phyloP scores from a whole-genome alignment of 2,888 invertebrate genomes.

The Neoitamus cyanurus region DNA sequence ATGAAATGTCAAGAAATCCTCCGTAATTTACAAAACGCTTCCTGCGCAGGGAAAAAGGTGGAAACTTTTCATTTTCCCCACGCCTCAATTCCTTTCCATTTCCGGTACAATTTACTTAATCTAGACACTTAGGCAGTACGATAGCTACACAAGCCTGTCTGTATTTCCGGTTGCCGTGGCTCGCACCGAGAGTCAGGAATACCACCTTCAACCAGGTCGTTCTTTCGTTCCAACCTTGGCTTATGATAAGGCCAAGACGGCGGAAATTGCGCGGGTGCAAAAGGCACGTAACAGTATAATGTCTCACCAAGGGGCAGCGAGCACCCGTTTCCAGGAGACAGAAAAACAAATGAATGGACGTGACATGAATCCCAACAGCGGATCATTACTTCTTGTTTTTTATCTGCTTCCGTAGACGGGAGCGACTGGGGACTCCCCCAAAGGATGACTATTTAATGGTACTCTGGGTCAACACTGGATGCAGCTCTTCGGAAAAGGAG shows the following conservation, averaged over 20 bases:
- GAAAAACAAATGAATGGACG: slow-evolving; percentile 35
- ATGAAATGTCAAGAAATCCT: not conserved
- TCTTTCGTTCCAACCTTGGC: not conserved
- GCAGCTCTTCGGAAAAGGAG: not conserved
- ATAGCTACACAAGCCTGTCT: not conserved
- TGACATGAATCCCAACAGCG: slow-evolving; percentile 10
- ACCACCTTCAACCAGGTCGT: not conserved
- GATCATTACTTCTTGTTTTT: not conserved
- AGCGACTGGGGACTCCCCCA: not conserved
- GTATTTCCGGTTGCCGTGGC: not conserved
- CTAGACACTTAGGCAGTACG: not conserved
- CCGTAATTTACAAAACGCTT: not conserved
- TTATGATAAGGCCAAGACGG: not conserved
- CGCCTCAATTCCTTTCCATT: not conserved
- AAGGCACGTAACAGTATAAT: not conserved
- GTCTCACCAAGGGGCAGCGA: not conserved
- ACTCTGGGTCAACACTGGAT: not conserved
- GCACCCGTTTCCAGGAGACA: not conserved
- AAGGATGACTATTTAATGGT: slow-evolving; percentile 9
- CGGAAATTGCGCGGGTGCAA: not conserved
- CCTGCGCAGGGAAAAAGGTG: not conserved
- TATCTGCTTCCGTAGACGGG: not conserved
- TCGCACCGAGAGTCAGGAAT: not conserved
- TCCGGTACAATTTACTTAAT: slow-evolving; percentile 25
- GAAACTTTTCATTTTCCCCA: not conserved